A percentile compares a stretch with the other conserved stretches of the same genome.
Conservation (phyloP, 1,140 invertebrate species). For the Cyrtorhinus lividipennis region DNA sequence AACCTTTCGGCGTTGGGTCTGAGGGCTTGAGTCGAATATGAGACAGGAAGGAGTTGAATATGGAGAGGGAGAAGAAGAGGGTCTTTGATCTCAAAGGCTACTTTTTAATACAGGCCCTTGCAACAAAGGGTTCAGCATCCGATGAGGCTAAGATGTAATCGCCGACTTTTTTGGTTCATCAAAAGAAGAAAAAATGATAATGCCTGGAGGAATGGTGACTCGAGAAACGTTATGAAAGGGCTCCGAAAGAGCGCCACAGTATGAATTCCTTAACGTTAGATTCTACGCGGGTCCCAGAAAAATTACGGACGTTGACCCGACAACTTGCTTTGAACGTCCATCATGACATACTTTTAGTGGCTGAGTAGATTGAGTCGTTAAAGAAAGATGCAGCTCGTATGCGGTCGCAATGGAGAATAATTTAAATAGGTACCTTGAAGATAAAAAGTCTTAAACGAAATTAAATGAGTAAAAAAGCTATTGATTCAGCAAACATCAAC, state of each 20-base stretch:
- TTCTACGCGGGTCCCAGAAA: too few relatives aligned
- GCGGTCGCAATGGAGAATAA: too few relatives aligned
- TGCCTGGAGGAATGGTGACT: background rate
- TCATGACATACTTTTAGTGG: too few relatives aligned
- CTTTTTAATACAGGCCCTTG: background rate
- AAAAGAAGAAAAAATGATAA: background rate
- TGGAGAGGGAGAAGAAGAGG: background rate
- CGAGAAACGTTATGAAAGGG: background rate
- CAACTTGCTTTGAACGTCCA: too few relatives aligned
- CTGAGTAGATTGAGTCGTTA: too few relatives aligned
- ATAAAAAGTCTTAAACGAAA: too few relatives aligned
- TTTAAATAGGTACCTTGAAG: too few relatives aligned
- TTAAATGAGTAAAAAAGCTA: too few relatives aligned
- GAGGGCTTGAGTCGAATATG: background rate
- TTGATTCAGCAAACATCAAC: too few relatives aligned
- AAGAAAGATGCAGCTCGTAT: too few relatives aligned
- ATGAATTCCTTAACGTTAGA: background rate
- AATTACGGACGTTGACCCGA: too few relatives aligned
- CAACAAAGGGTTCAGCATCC: background rate
- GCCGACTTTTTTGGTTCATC: background rate
- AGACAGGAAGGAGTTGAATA: background rate
- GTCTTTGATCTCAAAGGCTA: background rate
- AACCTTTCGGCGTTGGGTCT: background rate
- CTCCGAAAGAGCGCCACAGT: background rate
- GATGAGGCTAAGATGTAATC: background rate